Base-by-base conservation (phyloP, 2,888 invertebrate genomes). In the Caenorhabditis sulstoni region DNA sequence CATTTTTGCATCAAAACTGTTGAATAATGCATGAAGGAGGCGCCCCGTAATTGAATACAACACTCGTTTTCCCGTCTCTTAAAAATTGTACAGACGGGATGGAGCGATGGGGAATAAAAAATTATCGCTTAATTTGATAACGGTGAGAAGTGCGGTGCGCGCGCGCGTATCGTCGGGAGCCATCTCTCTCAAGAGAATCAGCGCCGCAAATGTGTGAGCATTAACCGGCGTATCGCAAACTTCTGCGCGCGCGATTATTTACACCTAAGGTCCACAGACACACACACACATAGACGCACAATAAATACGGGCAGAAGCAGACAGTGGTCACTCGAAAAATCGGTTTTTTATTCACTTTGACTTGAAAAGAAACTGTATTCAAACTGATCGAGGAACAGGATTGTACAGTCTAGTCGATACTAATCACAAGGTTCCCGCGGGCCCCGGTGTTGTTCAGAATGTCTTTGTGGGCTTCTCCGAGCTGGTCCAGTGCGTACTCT, bases 391-490 rank as follows among this genome's bases (percentile, higher is more conserved):
- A n/a, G n/a, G 41, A 14, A 11, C 3, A 11, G 41, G 3, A 14
- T 11, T 41, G 41, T 41, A 41, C 41, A 41, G 45, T 39, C 47
- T 44, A 75, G 23, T 65, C 58, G 45, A 81, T 76, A 20, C 22
- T 53, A 16, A 82, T 20, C n/a, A 83, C 79, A 22, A 79, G 58
- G 50, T 83, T 79, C 62, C 83, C 83, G 20, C 62, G 50, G 18
- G 81, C 62, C 62, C 82, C 82, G 11, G 11, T 35, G 44, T 64
- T 67, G 5, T 35, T 39, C 53, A 81, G 74, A 44, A 83, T 81
- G 39, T 83, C 74, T 12, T 29, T 64, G 35, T 83, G 83, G 8
- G 83, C 79, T 12, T 74, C 29, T 18, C 37, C 50, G 9, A 83
- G 14, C n/a, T 82, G 64, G 5, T 78, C 82, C 16, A 85, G 35